Percentiles rank a stretch among this genome's conserved stretches.
These are phyloP conservation scores for Myotis vivesi DNA, from an alignment of 2,797 vertebrate species.

Conservation along the genomic window DNA sequence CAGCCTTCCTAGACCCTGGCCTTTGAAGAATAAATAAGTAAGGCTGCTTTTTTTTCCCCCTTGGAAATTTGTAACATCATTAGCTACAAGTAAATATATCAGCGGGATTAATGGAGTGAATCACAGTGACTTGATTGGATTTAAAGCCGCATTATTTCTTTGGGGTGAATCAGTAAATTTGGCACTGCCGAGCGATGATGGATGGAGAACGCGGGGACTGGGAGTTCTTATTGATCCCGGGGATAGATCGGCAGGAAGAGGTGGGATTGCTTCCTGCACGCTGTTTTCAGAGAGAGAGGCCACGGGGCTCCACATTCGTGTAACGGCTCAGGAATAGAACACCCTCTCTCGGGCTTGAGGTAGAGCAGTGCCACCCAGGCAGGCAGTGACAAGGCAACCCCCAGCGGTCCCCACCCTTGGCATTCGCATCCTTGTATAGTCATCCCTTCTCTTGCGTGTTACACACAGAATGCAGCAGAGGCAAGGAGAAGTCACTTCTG, in stretches of 20 bases:
- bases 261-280: not conserved
- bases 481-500: not conserved
- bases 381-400: not conserved
- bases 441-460: not conserved
- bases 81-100: conserved; percentile 63
- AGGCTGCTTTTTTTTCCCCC: not conserved
- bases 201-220: not conserved
- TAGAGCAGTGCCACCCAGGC: accelerated
- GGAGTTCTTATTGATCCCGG: conserved; percentile 45
- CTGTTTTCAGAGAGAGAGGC: not conserved
- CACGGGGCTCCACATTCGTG: accelerated
- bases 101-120: conserved; percentile 47
- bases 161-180: conserved; percentile 59
- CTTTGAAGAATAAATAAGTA: not conserved
- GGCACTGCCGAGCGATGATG: conserved; percentile 56
- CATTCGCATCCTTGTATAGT: not conserved
- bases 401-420: not conserved
- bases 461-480: accelerated
- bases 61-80: conserved; percentile 56
- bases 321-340: accelerated
- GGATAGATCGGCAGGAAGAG: not conserved
- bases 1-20: not conserved
- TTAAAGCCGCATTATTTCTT: conserved; percentile 64
- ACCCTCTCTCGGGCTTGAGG: accelerated
- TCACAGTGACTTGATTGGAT: conserved; percentile 50